phyloP scores from a whole-genome alignment of 2,888 invertebrate genomes.

The Agrochola circellaris region DNA sequence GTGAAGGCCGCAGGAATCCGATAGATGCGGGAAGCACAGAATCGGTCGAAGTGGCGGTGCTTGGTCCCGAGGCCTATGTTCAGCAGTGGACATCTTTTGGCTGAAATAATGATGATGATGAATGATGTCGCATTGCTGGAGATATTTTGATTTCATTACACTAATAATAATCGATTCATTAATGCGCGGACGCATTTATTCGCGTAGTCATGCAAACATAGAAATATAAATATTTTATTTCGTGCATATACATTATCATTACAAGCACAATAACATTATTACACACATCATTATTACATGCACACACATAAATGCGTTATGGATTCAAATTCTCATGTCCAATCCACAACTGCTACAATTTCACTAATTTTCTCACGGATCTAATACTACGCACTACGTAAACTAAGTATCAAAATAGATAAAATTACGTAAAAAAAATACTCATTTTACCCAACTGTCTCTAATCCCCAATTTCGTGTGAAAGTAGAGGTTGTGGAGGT shows the following conservation, averaged over 20 bases:
- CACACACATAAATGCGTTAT: background rate
- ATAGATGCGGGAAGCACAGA: too few species aligned
- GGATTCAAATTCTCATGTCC: background rate
- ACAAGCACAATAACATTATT: background rate
- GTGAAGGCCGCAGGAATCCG: too few species aligned
- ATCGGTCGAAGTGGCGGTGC: too few species aligned
- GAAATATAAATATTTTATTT: background rate
- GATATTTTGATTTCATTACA: background rate
- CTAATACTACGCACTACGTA: background rate
- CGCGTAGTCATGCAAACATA: background rate
- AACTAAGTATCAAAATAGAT: conserved; percentile 40
- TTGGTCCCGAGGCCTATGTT: too few species aligned
- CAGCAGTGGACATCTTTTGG: too few species aligned
- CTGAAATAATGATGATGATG: too few species aligned
- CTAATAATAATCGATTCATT: background rate
- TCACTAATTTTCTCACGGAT: conserved; percentile 49
- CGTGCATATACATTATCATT: background rate
- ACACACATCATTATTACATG: background rate
- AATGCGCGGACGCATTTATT: background rate
- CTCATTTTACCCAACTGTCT: conserved; percentile 46
- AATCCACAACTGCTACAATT: conserved; percentile 13
- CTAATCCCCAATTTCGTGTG: conserved; percentile 68
- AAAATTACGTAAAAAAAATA: conserved; percentile 50
- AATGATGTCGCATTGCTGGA: background rate
- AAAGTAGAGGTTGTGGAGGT: conserved; percentile 68